Base-by-base conservation (phyloP, 2,113 vertebrate species). In the Tachuris rubrigastra region DNA sequence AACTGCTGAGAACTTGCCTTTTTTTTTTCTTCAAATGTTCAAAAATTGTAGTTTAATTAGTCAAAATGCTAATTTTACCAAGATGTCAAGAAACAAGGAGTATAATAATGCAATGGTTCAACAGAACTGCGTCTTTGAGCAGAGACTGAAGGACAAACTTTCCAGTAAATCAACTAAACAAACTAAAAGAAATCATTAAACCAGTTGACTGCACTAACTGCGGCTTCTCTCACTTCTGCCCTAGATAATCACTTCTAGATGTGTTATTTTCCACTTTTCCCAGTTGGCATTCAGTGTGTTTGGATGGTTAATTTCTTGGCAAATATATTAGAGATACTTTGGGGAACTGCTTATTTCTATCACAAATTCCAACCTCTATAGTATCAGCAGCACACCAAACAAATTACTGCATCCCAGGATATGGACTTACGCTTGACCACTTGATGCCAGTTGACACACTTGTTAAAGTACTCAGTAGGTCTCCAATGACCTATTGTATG, bases 391-490 rank as follows among this genome's bases (percentile, higher is more conserved):
- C 80, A 85, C 68, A 55, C 59, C 87, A 84, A 88, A 94, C 63
- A 69, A 93, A 94, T 84, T 60, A 49, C 89, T 41, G 22, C 86
- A 78, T 91, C 86, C 80, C 76, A 95, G 86, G 69, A 65, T 68
- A 75, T 78, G 76, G 89, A 65, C 24, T 95, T 56, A 89, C 0
- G 20, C 68, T 96, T 90, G 79, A 95, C 83, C 83, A 81, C 88
- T 92, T 68, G 60, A 78, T 67, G 68, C 93, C 79, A 87, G 93
- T 81, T 93, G 80, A 95, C 90, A 93, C 65, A 81, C 86, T 93
- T 84, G 89, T 89, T 92, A 24, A 89, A 90, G 86, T 52, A 31
- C 94, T 92, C 93, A 72, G 89, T 87, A 55, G 89, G 89, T 82
- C 79, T 91, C 86, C 89, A 90, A 6, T 72, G 89, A 89, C 80